Percentiles rank a stretch among this genome's conserved stretches.
Evolutionary conservation across 2,888 invertebrate genomes (phyloP).

Genomic region (Caenorhabditis parvicauda): DNA sequence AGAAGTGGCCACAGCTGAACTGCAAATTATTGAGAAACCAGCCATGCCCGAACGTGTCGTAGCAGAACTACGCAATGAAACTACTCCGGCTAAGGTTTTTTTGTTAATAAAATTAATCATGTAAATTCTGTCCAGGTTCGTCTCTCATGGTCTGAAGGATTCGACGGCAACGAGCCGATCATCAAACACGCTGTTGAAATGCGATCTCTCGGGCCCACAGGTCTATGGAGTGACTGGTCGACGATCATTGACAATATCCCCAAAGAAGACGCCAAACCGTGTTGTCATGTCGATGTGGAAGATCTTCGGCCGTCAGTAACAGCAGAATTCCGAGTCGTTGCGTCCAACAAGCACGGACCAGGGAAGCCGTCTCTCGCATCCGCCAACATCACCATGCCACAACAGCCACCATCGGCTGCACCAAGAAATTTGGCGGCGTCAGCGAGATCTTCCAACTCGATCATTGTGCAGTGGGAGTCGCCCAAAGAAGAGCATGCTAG

Average conservation of each 20-base stretch:
- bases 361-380: slow-evolving; percentile 75
- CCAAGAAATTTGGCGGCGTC: slow-evolving; percentile 90
- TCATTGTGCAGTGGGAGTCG: slow-evolving; percentile 92
- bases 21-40: slow-evolving; percentile 86
- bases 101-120: too few species aligned
- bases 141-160: slow-evolving; percentile 72
- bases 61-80: slow-evolving; percentile 78
- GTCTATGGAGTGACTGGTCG: slow-evolving; percentile 59
- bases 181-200: slow-evolving; percentile 80
- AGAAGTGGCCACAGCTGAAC: slow-evolving; percentile 72
- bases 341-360: slow-evolving; percentile 75
- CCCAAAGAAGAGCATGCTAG: slow-evolving; percentile 91
- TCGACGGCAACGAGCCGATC: slow-evolving; percentile 93
- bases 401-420: slow-evolving; percentile 88
- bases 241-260: slow-evolving; percentile 74
- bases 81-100: slow-evolving; percentile 73
- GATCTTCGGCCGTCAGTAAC: slow-evolving; percentile 84
- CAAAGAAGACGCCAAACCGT: slow-evolving; percentile 34
- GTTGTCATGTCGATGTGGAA: slow-evolving; percentile 25
- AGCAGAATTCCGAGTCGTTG: slow-evolving; percentile 94
- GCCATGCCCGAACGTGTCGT: slow-evolving; percentile 85
- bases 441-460: slow-evolving; percentile 87
- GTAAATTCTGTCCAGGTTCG: too few species aligned
- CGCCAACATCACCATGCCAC: slow-evolving; percentile 80
- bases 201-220: slow-evolving; percentile 74